Conservation (phyloP, 2,888 invertebrate genomes). For the Netelia fuscicornis region DNA sequence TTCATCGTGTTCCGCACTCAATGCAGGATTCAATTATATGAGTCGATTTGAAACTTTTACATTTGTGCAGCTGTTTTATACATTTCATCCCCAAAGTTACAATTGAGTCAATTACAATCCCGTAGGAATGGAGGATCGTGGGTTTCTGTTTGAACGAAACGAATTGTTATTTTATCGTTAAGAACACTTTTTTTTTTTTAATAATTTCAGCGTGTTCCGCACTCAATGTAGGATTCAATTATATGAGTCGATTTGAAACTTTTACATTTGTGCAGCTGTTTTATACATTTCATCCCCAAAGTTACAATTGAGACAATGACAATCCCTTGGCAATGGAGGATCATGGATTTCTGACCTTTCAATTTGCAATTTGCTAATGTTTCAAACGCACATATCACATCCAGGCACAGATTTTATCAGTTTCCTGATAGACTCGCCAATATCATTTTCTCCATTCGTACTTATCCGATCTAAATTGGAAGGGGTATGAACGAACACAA, state of each 20-base stretch:
- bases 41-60: not conserved
- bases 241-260: not conserved
- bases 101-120: not conserved
- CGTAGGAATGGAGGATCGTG: not conserved
- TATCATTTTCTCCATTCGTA: not conserved
- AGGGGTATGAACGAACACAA: slow-evolving; percentile 44
- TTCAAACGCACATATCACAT: not conserved
- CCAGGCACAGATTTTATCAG: not conserved
- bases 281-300: slow-evolving; percentile 9
- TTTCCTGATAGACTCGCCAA: not conserved
- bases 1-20: not conserved
- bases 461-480: slow-evolving; percentile 9
- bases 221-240: no score
- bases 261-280: slow-evolving; percentile 1
- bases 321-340: not conserved
- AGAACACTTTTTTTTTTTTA: no score
- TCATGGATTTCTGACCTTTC: slow-evolving; percentile 13
- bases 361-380: slow-evolving; percentile 8
- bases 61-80: slow-evolving; percentile 7
- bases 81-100: not conserved
- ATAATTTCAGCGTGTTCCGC: no score
- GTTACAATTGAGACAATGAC: not conserved
- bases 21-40: no score
- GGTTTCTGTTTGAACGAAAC: not conserved
- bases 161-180: no score